Percentiles rank a stretch among this genome's conserved stretches.
Conservation (phyloP, 2,797 vertebrate genomes). For the Hirundo rustica region DNA sequence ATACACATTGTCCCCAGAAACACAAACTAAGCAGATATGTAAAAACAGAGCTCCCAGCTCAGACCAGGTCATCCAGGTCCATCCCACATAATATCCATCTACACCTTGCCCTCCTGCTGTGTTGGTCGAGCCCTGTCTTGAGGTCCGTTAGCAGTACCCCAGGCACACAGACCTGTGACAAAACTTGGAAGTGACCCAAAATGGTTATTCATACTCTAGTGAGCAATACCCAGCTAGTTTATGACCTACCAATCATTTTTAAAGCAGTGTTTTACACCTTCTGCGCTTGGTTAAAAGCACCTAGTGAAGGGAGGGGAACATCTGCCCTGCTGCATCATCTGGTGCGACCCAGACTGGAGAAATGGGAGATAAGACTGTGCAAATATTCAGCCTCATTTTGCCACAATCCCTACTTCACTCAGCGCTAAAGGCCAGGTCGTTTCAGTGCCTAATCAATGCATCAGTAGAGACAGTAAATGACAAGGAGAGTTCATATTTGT, state of each 20-base stretch:
- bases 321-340: neutral
- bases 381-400: neutral
- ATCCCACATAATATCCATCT: neutral
- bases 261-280: neutral
- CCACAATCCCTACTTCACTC: neutral
- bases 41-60: neutral
- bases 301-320: neutral
- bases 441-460: neutral
- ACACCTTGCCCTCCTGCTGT: neutral
- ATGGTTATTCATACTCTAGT: neutral
- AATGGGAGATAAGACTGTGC: neutral
- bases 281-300: neutral
- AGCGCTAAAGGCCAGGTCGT: neutral
- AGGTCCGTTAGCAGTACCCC: neutral
- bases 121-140: neutral
- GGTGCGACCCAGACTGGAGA: neutral
- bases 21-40: neutral
- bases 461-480: neutral
- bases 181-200: neutral
- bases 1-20: neutral
- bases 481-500: neutral
- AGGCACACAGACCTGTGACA: neutral
- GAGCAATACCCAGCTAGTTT: neutral
- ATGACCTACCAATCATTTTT: neutral
- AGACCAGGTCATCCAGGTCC: neutral